Evolutionary conservation across 2,797 vertebrate genomes (phyloP).

Genomic region (Thaleichthys pacificus): DNA sequence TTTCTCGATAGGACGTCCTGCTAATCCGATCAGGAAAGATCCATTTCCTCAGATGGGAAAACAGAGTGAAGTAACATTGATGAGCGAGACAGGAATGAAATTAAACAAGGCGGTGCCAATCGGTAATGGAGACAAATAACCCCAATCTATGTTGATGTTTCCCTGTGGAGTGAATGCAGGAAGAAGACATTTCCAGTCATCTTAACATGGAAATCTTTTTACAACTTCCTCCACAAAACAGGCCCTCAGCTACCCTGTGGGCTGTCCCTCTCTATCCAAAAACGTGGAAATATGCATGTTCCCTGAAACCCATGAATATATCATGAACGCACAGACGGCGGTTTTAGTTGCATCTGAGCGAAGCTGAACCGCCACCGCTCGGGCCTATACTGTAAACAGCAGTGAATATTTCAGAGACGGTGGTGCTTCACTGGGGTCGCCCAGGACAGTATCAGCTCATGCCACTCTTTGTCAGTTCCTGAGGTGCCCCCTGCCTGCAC

Average conservation of each 20-base stretch:
- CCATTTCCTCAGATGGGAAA: not conserved
- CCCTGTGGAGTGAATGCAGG: not conserved
- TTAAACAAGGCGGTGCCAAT: not conserved
- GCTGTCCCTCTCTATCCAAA: not conserved
- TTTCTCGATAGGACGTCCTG: no score
- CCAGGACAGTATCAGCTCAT: not conserved
- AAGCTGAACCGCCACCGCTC: not conserved
- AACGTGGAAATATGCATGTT: no score
- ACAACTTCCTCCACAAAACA: not conserved
- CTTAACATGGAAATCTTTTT: not conserved
- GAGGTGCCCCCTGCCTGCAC: not conserved
- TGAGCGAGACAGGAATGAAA: not conserved
- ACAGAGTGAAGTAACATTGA: not conserved
- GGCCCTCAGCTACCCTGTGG: not conserved
- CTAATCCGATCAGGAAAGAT: not conserved
- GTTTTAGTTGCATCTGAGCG: not conserved
- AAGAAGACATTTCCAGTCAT: not conserved
- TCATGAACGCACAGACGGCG: conserved; percentile 2
- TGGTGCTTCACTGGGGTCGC: not conserved
- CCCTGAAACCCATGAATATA: conserved; percentile 4
- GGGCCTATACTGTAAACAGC: no score
- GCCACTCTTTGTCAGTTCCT: not conserved
- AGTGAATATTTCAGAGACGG: no score
- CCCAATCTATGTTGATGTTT: not conserved
- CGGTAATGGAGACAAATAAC: not conserved